Evolutionary conservation across 2,113 vertebrate species (phyloP), one percentile per base, ranked within the genome.

Genomic region (Pedetes capensis): DNA sequence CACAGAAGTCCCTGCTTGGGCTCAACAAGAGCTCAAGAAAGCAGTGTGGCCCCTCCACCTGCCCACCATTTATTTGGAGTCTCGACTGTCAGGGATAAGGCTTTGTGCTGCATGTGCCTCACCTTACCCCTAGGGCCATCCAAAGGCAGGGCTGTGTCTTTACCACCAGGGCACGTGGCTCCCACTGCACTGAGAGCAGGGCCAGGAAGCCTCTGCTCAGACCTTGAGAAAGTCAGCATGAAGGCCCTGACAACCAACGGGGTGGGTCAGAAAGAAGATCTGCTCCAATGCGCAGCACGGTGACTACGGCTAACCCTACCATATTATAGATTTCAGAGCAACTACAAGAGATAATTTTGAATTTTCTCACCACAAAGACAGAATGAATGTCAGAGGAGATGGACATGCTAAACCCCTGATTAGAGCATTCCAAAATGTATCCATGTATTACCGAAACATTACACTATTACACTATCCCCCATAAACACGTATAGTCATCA

Each of bases 31-130:
- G 42, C 23, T 25, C 78, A 55, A 6, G 23, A 20, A 9, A 55
- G 82, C 1, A 64, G 22, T 2, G 0, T 7, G 11, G 51, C 1
- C 5, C 3, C 64, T 74, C 20, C 8, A 1, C 8, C 44, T 8
- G 6, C 11, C 0, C 1, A 0, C 34, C 8, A 5, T 49, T 78
- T 23, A 17, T 1, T 11, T 23, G 34, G 22, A 64, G 37, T 39
- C 53, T 71, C 55, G 51, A 1, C 39, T 23, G 32, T 8, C 44
- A 74, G 4, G 81, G 51, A 39, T 18, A 23, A 75, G 69, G 66
- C 76, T 79, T 78, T 7, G 51, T 47, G 47, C 55, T 44, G 0
- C 6, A 7, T 0, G 0, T 11, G 9, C 6, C 3, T 37, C 37
- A 12, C 17, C 23, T 59, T 25, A 51, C 72, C 25, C 25, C 63